Evolutionary conservation across 2,797 vertebrate species (phyloP).

Genomic region (Neopelma chrysocephalum): DNA sequence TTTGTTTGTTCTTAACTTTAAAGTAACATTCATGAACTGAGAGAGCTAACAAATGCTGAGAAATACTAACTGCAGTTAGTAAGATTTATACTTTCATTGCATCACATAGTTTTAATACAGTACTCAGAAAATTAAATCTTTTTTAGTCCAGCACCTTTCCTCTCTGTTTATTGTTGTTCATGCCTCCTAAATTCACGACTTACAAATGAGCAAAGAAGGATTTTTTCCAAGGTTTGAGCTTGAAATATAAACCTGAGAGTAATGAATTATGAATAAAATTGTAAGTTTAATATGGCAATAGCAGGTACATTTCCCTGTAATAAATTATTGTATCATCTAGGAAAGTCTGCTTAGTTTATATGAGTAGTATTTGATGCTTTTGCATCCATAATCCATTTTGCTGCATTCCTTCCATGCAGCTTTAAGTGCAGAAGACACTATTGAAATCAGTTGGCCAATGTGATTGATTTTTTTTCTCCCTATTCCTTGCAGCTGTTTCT

Average conservation of each 20-base stretch:
- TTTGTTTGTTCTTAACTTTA: background rate
- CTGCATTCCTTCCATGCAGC: background rate
- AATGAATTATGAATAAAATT: background rate
- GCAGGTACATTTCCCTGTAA: background rate
- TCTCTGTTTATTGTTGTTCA: background rate
- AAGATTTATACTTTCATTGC: background rate
- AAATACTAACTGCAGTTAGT: background rate
- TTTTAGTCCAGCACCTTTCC: background rate
- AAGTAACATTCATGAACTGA: background rate
- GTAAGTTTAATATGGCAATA: background rate
- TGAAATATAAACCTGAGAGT: background rate
- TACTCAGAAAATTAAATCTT: background rate
- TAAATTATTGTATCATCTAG: background rate
- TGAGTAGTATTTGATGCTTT: background rate
- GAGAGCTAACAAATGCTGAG: background rate
- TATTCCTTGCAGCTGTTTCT: background rate
- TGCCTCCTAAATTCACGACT: background rate
- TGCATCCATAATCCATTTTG: background rate
- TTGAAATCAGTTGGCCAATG: background rate
- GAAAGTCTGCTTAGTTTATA: background rate
- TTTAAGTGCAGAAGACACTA: background rate
- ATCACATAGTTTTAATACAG: background rate
- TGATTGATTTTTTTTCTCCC: rapidly evolving
- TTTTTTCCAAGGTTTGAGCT: background rate
- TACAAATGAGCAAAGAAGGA: background rate